These are phyloP conservation scores for Scaptomyza montana DNA, from an alignment of 1,140 invertebrate species.

Conservation along the genomic window DNA sequence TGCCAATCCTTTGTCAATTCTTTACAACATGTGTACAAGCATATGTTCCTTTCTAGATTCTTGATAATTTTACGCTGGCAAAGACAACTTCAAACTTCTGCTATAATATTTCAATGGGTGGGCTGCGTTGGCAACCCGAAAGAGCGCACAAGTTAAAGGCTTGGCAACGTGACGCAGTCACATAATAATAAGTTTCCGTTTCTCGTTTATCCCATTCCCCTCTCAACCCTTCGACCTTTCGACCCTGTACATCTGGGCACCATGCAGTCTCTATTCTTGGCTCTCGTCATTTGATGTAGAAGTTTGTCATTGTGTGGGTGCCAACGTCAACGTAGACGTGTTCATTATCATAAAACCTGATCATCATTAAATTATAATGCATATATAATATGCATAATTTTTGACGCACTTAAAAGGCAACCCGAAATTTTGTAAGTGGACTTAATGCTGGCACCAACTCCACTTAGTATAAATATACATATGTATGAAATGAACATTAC, in stretches of 20 bases:
- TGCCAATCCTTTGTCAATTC: too few relatives aligned
- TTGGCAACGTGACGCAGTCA: background rate
- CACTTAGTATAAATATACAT: too few relatives aligned
- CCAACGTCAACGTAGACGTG: too few relatives aligned
- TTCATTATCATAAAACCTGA: too few relatives aligned
- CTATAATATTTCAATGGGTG: background rate
- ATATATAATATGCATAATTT: too few relatives aligned
- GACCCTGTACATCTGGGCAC: background rate
- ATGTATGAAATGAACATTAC: background rate
- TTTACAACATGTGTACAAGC: too few relatives aligned
- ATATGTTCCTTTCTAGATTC: background rate
- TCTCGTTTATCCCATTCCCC: background rate
- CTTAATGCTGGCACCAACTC: too few relatives aligned
- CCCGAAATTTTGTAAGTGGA: too few relatives aligned
- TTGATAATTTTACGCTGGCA: background rate
- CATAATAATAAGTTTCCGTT: conserved; percentile 18
- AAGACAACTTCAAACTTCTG: background rate
- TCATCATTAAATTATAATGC: too few relatives aligned
- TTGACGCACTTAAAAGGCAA: too few relatives aligned
- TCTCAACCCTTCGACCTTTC: background rate
- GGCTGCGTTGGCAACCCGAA: background rate
- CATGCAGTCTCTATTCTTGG: conserved; percentile 1
- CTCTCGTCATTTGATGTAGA: conserved; percentile 14
- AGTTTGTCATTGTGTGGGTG: background rate
- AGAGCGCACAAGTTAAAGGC: background rate